Evolutionary conservation across 2,113 vertebrate genomes (phyloP).

Genomic region (Climacteris rufus): DNA sequence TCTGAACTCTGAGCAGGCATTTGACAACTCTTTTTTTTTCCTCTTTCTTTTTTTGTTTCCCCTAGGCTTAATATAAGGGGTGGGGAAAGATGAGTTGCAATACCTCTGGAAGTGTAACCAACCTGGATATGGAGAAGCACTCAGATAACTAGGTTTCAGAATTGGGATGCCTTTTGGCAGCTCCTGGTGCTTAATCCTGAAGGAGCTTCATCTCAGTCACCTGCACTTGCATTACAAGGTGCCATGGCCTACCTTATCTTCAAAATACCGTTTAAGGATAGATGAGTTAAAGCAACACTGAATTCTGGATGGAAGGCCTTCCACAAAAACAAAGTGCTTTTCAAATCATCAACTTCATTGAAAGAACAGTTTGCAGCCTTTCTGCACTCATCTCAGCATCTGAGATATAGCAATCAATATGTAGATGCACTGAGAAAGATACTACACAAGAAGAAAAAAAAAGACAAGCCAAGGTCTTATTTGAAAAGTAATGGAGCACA

Average conservation of each 20-base stretch:
- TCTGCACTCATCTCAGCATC: background rate
- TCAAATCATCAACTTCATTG: background rate
- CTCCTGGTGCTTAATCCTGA: background rate
- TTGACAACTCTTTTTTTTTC: background rate
- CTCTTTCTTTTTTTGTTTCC: accelerated
- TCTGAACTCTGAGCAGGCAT: background rate
- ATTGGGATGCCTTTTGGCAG: background rate
- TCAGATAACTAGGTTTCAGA: background rate
- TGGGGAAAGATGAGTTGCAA: accelerated
- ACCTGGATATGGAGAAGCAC: background rate
- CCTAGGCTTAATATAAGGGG: background rate
- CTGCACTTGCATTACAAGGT: background rate
- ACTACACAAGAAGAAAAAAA: background rate
- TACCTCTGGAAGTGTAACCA: accelerated
- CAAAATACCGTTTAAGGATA: background rate
- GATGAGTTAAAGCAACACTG: background rate
- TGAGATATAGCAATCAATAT: background rate
- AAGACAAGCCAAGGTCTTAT: background rate
- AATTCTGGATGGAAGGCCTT: background rate
- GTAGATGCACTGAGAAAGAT: background rate
- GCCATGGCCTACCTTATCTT: background rate
- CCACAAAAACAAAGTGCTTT: background rate
- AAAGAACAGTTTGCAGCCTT: background rate
- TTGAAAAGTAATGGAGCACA: background rate
- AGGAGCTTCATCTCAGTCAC: background rate